Conservation (phyloP, 2,797 vertebrate genomes). For the Hylomyscus alleni region DNA sequence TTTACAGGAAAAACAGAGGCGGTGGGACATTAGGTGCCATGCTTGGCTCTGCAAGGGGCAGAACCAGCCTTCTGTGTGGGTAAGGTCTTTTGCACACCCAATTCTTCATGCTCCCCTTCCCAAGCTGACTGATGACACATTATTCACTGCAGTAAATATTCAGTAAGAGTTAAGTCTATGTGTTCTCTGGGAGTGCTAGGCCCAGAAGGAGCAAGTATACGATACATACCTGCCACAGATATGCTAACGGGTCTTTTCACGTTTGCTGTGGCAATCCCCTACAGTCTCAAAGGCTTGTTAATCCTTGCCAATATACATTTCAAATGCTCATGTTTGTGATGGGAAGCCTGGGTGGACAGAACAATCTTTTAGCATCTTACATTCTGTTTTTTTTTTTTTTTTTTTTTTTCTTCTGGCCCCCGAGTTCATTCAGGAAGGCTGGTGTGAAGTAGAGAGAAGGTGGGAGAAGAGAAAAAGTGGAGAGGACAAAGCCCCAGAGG, state of each 20-base stretch:
- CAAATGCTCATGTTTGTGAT: not conserved
- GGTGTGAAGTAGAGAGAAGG: slow-evolving; percentile 20
- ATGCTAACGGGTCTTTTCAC: slow-evolving; percentile 48
- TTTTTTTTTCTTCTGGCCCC: not conserved
- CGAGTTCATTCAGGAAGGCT: not conserved
- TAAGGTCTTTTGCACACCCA: not conserved
- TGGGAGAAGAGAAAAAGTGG: slow-evolving; percentile 7
- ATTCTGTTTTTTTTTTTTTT: not conserved
- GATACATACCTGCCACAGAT: slow-evolving; percentile 14
- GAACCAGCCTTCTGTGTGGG: not conserved
- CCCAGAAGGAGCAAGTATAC: not conserved
- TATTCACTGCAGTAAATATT: not conserved
- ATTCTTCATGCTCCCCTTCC: not conserved
- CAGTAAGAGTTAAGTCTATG: not conserved
- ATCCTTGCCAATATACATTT: slow-evolving; percentile 46
- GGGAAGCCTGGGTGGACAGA: not conserved
- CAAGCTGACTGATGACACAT: not conserved
- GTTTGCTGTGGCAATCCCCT: slow-evolving; percentile 25
- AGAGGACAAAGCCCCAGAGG: slow-evolving; percentile 41
- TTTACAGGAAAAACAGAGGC: slow-evolving; percentile 4
- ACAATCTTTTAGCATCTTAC: not conserved
- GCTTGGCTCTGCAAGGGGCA: not conserved
- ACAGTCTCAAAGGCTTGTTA: slow-evolving; percentile 17
- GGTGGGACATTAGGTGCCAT: not conserved
- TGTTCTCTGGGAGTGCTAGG: slow-evolving; percentile 32